phyloP scores from a whole-genome alignment of 1,140 invertebrate species.

The Drosophila serrata region DNA sequence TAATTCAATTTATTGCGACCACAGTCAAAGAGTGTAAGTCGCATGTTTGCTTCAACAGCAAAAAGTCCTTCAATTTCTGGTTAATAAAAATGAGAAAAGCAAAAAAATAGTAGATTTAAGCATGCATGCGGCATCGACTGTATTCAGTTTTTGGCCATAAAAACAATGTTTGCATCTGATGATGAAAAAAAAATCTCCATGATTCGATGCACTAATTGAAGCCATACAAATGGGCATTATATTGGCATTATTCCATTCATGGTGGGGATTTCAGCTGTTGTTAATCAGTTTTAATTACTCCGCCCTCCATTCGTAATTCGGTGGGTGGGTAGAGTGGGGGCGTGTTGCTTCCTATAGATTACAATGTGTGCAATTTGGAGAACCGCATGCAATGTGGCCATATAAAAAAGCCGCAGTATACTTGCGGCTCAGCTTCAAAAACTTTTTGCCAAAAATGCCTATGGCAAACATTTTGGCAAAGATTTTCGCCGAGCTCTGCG shows the following conservation, averaged over 20 bases:
- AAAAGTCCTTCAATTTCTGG: slow-evolving; percentile 9
- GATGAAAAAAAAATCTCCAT: slow-evolving; percentile 29
- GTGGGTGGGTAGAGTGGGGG: background rate
- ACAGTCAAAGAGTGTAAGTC: slow-evolving; percentile 14
- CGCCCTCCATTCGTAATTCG: slow-evolving; percentile 12
- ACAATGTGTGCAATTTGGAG: slow-evolving; percentile 56
- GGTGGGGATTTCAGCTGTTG: slow-evolving; percentile 53
- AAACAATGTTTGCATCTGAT: slow-evolving; percentile 22
- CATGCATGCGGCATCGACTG: slow-evolving; percentile 12
- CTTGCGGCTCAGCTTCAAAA: slow-evolving; percentile 58
- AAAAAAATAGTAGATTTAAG: background rate
- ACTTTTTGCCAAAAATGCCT: slow-evolving; percentile 71
- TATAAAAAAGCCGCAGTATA: slow-evolving; percentile 73
- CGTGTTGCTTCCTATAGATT: slow-evolving; percentile 27
- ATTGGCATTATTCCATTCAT: slow-evolving; percentile 62
- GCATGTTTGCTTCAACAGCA: background rate
- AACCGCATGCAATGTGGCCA: slow-evolving; percentile 65
- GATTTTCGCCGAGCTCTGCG: slow-evolving; percentile 79
- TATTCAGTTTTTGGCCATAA: slow-evolving; percentile 8
- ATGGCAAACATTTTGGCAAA: slow-evolving; percentile 82
- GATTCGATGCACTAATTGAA: slow-evolving; percentile 36
- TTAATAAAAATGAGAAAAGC: background rate
- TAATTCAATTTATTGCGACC: slow-evolving; percentile 27
- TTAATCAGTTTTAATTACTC: slow-evolving; percentile 63
- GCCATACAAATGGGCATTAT: slow-evolving; percentile 29